Evolutionary conservation across 1,140 invertebrate genomes (phyloP), one percentile per base, ranked within the genome.

Genomic region (Polyergus mexicanus): DNA sequence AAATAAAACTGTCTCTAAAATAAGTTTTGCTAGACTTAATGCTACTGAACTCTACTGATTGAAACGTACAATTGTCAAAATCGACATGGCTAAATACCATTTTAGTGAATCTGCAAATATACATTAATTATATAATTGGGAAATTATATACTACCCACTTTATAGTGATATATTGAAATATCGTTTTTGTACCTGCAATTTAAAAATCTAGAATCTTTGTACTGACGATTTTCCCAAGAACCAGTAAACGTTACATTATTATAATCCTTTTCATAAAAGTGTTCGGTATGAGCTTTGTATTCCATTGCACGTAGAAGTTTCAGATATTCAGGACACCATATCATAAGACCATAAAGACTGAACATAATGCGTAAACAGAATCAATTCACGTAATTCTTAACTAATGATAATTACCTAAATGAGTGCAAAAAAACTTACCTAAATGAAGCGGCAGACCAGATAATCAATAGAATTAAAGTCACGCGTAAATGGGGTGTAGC

Each of bases 11-110:
- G 91, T 96, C 93, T 74, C 92, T 93, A 90, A 96, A 96, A 80
- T 95, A 94, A 3, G 95, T 96, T 74, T 95, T 95, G 62, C 95
- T 96, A 25, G 95, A 94, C 84, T 95, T 95, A 54, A 96, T 95
- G 75, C 94, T 95, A 58, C 94, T 94, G 87, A 96, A 96, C 87
- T 95, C 94, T 38, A 95, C 93, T 11, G 94, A 94, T 63, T 95
- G 93, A 72, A 96, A 94, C 19, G 94, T 94, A 89, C 96, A 96
- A 90, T 96, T 95, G 76, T 94, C 90, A 90, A 96, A 96, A 74
- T 95, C 92, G 22, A 96, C 95, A 77, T 96, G 96, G 81, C 94
- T 96, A 38, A 96, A 92, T 86, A 95, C 92, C 83, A 96, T 93
- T 85, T 96, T 95, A 74, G 91, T 95, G 87, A 96, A 96, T 77